Percentiles rank a stretch among this genome's conserved stretches.
These are phyloP conservation scores for Babylonia areolata DNA, from an alignment of 1,140 invertebrate genomes.

Conservation along the genomic window DNA sequence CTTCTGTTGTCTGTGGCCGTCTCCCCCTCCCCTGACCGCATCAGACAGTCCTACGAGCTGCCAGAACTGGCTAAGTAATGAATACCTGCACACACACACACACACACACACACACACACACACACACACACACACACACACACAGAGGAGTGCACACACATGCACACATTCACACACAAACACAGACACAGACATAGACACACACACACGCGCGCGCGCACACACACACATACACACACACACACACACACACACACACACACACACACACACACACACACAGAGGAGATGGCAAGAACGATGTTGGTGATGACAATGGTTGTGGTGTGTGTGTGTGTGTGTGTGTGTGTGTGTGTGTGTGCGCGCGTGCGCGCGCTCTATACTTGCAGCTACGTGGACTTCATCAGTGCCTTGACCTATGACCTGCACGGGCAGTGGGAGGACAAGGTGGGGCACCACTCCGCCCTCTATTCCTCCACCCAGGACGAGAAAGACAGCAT, in stretches of 20 bases:
- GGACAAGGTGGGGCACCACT: slow-evolving; percentile 4
- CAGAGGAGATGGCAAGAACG: no score
- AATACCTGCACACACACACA: not conserved
- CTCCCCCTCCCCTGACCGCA: no score
- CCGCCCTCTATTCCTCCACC: not conserved
- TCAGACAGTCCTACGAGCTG: no score
- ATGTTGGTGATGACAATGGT: no score
- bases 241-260: not conserved
- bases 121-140: no score
- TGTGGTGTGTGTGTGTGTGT: not conserved
- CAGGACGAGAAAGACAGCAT: slow-evolving; percentile 21
- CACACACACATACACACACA: not conserved
- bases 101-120: slow-evolving; percentile 6
- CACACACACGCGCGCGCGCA: not conserved
- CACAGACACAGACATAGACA: not conserved
- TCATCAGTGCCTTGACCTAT: slow-evolving; percentile 92
- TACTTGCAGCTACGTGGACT: no score
- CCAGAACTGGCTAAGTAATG: no score
- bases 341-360: no score
- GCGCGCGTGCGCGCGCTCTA: no score
- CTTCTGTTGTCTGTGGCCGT: no score
- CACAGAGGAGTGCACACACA: slow-evolving; percentile 8
- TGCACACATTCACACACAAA: not conserved
- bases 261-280: not conserved
- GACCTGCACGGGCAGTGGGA: slow-evolving; percentile 67